phyloP scores from a whole-genome alignment of 1,140 invertebrate genomes.

The Drosophila tristis region DNA sequence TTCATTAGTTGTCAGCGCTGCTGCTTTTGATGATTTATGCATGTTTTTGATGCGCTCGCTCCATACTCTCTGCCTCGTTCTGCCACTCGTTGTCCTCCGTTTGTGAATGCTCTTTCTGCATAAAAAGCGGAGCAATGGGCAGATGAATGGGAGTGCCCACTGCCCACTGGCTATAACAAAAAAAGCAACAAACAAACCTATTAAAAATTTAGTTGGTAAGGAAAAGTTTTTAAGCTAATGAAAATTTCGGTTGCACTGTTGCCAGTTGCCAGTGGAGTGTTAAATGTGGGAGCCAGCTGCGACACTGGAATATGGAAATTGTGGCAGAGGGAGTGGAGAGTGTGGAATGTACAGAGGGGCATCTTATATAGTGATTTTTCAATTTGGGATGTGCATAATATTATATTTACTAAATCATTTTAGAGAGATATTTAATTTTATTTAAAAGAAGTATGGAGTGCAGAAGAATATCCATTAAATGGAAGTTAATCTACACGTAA shows the following conservation, averaged over 20 bases:
- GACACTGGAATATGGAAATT: constrained; percentile 8
- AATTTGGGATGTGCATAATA: too few relatives aligned
- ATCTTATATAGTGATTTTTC: neutral
- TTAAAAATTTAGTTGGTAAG: constrained; percentile 69
- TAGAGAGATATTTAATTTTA: too few relatives aligned
- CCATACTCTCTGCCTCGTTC: constrained; percentile 8
- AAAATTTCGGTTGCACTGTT: constrained; percentile 54
- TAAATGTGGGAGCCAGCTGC: constrained; percentile 26
- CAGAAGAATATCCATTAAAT: too few relatives aligned
- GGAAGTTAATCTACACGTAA: too few relatives aligned
- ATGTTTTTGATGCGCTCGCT: constrained; percentile 70
- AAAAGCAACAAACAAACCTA: constrained; percentile 65
- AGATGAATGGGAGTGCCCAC: neutral
- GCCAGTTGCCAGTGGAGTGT: constrained; percentile 3
- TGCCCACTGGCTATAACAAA: constrained; percentile 1
- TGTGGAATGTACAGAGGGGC: neutral
- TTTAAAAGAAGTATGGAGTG: too few relatives aligned
- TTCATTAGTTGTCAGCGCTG: constrained; percentile 80
- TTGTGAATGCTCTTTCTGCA: constrained; percentile 35
- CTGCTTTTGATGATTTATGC: constrained; percentile 81
- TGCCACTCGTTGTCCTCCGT: too few relatives aligned
- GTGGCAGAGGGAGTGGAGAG: neutral
- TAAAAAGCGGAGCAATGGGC: constrained; percentile 2
- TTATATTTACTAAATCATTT: too few relatives aligned
- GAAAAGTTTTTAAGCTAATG: constrained; percentile 77